phyloP scores from a whole-genome alignment of 1,140 invertebrate species.

The Zaprionus vittiger region DNA sequence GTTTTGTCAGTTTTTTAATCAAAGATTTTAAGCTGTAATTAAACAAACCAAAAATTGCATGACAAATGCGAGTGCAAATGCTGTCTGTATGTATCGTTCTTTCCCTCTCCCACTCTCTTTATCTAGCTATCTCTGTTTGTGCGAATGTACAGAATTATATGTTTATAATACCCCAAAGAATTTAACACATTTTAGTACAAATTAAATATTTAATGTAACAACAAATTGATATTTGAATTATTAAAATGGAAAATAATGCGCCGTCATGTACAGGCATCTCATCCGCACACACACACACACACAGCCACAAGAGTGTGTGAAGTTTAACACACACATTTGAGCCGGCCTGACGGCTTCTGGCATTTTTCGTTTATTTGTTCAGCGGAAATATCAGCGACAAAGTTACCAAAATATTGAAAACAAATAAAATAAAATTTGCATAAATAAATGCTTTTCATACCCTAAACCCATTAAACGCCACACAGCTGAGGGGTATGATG shows the following conservation, averaged over 20 bases:
- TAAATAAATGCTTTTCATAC: constrained; percentile 72
- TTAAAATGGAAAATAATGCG: constrained; percentile 81
- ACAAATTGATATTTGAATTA: constrained; percentile 83
- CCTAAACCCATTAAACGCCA: not conserved
- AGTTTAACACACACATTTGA: constrained; percentile 72
- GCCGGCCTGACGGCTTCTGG: constrained; percentile 59
- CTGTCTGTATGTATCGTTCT: constrained; percentile 6
- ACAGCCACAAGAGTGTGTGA: constrained; percentile 35
- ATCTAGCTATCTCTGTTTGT: constrained; percentile 13
- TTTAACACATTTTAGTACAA: constrained; percentile 83
- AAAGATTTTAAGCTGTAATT: constrained; percentile 81
- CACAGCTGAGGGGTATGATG: not conserved
- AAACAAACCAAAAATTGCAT: constrained; percentile 74
- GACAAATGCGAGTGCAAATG: constrained; percentile 44
- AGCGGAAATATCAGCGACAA: constrained; percentile 81
- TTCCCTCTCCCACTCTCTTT: not conserved
- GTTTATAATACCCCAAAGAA: constrained; percentile 76
- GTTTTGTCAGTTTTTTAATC: constrained; percentile 61
- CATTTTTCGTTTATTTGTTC: constrained; percentile 74
- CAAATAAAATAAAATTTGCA: constrained; percentile 82
- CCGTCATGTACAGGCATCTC: constrained; percentile 61
- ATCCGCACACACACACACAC: not conserved
- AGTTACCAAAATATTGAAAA: constrained; percentile 82
- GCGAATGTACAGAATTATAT: constrained; percentile 24
- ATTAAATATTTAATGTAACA: constrained; percentile 83